Conservation (phyloP, 2,113 vertebrate genomes). For the Cynocephalus volans region DNA sequence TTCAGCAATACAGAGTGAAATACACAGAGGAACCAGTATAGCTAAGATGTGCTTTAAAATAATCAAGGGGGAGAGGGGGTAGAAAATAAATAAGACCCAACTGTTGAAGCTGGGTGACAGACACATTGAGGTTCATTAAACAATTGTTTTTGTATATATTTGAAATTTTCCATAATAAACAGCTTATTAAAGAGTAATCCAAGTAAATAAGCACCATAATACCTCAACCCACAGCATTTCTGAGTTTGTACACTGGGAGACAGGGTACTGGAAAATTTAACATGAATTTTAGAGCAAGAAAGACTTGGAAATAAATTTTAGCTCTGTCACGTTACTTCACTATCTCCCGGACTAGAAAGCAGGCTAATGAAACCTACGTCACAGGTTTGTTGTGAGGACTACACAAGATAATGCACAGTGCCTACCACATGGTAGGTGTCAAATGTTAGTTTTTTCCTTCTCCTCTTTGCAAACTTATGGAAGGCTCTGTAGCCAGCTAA, state of each 20-base stretch:
- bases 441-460: not conserved
- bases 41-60: conserved; percentile 25
- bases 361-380: not conserved
- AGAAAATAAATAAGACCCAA: not conserved
- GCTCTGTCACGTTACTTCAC: not conserved
- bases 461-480: conserved; percentile 6
- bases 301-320: not conserved
- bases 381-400: not conserved
- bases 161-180: conserved; percentile 44
- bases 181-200: not conserved
- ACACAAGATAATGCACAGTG: not conserved
- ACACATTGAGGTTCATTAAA: not conserved
- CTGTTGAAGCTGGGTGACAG: not conserved
- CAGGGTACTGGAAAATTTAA: not conserved
- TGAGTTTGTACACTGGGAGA: not conserved
- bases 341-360: not conserved
- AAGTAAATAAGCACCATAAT: not conserved
- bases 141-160: not conserved
- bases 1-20: not conserved
- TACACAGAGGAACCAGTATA: not conserved
- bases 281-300: not conserved
- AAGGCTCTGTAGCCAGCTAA: not conserved
- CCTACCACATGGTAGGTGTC: not conserved
- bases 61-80: not conserved
- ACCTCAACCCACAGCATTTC: not conserved